Evolutionary conservation across 2,797 vertebrate genomes (phyloP), one percentile per base, ranked within the genome.

Genomic region (Lagothrix lagotricha): DNA sequence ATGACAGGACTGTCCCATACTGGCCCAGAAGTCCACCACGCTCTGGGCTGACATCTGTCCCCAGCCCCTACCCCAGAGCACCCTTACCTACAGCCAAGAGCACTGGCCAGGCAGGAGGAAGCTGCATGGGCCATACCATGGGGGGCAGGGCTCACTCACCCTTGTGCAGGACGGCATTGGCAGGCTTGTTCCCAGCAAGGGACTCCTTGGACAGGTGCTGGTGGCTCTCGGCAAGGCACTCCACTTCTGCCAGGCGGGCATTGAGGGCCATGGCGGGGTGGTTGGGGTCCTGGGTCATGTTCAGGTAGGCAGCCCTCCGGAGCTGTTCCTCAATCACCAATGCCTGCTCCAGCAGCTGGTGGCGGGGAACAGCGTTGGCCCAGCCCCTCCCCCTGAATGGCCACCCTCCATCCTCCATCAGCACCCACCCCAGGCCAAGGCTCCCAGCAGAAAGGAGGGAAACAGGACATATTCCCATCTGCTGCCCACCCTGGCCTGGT

Each of bases 181-280:
- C 99, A 0, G 99, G 99, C 98, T 99, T 99, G 98, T 99, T 99
- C 73, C 99, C 99, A 0, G 99, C 99, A 15, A 99, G 99, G 17
- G 99, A 99, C 99, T 99, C 99, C 99, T 99, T 99, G 98, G 99
- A 99, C 98, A 99, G 99, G 97, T 99, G 99, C 98, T 99, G 99
- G 98, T 99, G 99, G 96, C 99, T 99, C 98, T 99, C 99, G 0
- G 99, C 99, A 98, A 99, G 99, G 98, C 99, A 99, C 98, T 99
- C 99, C 98, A 99, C 99, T 98, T 99, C 99, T 0, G 99, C 98
- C 97, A 99, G 99, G 95, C 99, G 99, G 0, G 99, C 99, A 7
- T 99, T 99, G 94, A 99, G 99, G 3, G 99, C 99, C 99, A 99
- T 99, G 99, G 99, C 99, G 0, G 99, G 99, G 98, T 99, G 99